Evolutionary conservation across 1,140 invertebrate genomes (phyloP).

Genomic region (Drosophila novamexicana): DNA sequence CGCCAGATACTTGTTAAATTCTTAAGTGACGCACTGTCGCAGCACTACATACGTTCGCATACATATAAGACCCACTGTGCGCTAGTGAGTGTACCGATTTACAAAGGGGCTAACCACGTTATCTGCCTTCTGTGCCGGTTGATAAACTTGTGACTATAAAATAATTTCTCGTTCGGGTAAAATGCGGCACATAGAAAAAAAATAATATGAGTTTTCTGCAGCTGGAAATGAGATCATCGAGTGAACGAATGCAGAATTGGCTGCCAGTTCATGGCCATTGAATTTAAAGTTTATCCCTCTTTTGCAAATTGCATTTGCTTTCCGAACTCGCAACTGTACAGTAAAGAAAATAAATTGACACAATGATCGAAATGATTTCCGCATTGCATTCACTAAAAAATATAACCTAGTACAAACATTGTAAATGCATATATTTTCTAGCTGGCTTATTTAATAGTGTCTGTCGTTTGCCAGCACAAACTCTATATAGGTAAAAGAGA

Average conservation of each 20-base stretch:
- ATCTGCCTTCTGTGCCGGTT: constrained; percentile 2
- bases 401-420: constrained; percentile 16
- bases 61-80: neutral
- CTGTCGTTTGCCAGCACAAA: neutral
- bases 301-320: no score
- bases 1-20: constrained; percentile 15
- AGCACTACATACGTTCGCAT: neutral
- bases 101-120: constrained; percentile 3
- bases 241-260: neutral
- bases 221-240: constrained; percentile 59
- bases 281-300: no score
- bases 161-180: neutral
- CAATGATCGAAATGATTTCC: constrained; percentile 12
- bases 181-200: neutral
- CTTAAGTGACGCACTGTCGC: constrained; percentile 6
- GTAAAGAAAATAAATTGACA: constrained; percentile 1
- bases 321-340: no score
- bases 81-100: neutral
- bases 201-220: constrained; percentile 63
- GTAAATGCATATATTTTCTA: no score
- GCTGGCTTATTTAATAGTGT: constrained; percentile 47
- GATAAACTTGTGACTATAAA: constrained; percentile 2
- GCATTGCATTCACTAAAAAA: constrained; percentile 50
- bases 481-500: neutral
- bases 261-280: no score